These are phyloP conservation scores for Rhabdornis inornatus DNA, from an alignment of 2,113 vertebrate species.

Conservation along the genomic window DNA sequence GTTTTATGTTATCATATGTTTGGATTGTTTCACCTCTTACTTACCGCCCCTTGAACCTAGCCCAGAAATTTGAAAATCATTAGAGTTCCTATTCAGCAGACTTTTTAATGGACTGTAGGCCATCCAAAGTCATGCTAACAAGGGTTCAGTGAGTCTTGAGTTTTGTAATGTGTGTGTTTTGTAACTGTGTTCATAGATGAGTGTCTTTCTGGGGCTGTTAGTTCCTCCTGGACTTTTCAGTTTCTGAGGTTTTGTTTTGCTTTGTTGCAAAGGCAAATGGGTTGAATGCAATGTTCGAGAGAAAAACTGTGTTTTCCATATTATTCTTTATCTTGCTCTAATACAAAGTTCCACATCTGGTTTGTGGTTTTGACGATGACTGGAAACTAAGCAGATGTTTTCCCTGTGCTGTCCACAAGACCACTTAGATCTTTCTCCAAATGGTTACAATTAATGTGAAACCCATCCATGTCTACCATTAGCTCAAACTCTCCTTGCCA, in stretches of 20 bases:
- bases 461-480: neutral
- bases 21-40: neutral
- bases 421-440: slow-evolving; percentile 36
- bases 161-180: neutral
- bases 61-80: slow-evolving; percentile 32
- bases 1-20: neutral
- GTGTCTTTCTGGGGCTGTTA: neutral
- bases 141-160: neutral
- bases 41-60: neutral
- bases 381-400: slow-evolving; percentile 60
- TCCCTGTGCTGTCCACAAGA: neutral
- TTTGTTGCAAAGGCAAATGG: neutral
- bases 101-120: neutral
- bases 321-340: neutral
- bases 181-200: neutral
- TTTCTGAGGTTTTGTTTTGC: neutral
- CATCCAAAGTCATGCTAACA: neutral
- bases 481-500: neutral
- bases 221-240: neutral
- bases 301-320: neutral
- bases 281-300: rapidly evolving
- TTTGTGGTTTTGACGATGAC: slow-evolving; percentile 13
- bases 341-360: slow-evolving; percentile 22
- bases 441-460: slow-evolving; percentile 44
- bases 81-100: neutral